Evolutionary conservation across 2,113 vertebrate species (phyloP), one percentile per base, ranked within the genome.

Genomic region (Carassius auratus): DNA sequence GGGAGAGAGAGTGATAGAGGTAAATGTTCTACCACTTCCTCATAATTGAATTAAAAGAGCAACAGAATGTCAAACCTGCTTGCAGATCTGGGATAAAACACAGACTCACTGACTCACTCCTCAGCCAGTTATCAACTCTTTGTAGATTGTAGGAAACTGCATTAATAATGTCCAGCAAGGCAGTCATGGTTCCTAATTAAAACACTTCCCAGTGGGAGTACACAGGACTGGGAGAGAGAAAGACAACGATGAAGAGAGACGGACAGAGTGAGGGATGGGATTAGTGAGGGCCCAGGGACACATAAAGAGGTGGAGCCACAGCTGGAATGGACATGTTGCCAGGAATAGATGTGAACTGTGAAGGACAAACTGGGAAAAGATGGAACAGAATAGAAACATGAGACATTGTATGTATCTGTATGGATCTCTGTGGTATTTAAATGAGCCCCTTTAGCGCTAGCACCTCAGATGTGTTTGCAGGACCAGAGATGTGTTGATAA

Each of bases 121-220:
- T 19, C 7, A 62, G 10, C 38, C 80, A 55, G 80, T 69, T 68
- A 82, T 71, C 30, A 71, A 10, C 42, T 66, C 45, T 19, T 52
- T 82, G 48, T 66, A 30, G 23, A 71, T 71, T 68, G 80, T 36
- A 36, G 48, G 48, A 48, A 55, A 71, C 64, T 55, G 64, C 45
- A 71, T 17, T 71, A 71, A 71, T 71, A 82, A 52, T 5, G 30
- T 71, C 45, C 80, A 82, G 26, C 48, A 82, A 52, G 10, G 17
- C 80, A 33, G 80, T 36, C 45, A 36, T 55, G 48, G 45, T 82
- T 15, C 64, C 48, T 82, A 57, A 82, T 82, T 82, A 82, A 82
- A 82, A 82, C 48, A 36, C 80, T 68, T 55, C 64, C 66, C 87
- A 89, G 89, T 88, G 85, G 88, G 85, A 81, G 30, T 21, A 82